phyloP scores from a whole-genome alignment of 2,888 invertebrate species.

The Cataglyphis albicans region DNA sequence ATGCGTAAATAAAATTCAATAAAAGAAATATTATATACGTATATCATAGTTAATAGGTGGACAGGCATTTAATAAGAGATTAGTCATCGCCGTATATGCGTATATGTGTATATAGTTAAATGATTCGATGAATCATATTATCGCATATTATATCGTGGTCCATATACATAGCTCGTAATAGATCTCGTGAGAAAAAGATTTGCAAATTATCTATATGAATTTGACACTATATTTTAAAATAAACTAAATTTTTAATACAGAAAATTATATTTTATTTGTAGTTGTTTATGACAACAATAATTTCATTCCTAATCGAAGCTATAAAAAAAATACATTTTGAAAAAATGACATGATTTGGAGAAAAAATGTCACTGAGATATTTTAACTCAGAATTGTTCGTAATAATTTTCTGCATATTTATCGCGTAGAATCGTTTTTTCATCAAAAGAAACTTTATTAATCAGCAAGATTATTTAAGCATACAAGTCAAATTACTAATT shows the following conservation, averaged over 20 bases:
- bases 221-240: neutral
- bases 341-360: too few relatives aligned
- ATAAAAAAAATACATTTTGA: too few relatives aligned
- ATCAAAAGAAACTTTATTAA: too few relatives aligned
- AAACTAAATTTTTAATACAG: neutral
- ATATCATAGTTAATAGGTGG: conserved; percentile 21
- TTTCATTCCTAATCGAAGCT: neutral
- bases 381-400: neutral
- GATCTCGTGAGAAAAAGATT: neutral
- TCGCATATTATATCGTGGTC: conserved; percentile 59
- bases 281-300: neutral
- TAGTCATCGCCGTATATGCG: conserved; percentile 37
- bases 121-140: conserved; percentile 52
- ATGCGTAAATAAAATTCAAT: conserved; percentile 21
- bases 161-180: conserved; percentile 71
- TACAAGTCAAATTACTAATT: neutral
- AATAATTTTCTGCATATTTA: neutral
- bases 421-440: too few relatives aligned
- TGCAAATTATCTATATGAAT: neutral
- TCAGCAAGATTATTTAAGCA: too few relatives aligned
- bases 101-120: conserved; percentile 15
- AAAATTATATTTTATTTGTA: neutral
- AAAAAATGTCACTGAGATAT: too few relatives aligned
- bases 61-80: conserved; percentile 40
- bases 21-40: conserved; percentile 9